Conservation (phyloP, 2,113 vertebrate species). For the Mustelus asterias region DNA sequence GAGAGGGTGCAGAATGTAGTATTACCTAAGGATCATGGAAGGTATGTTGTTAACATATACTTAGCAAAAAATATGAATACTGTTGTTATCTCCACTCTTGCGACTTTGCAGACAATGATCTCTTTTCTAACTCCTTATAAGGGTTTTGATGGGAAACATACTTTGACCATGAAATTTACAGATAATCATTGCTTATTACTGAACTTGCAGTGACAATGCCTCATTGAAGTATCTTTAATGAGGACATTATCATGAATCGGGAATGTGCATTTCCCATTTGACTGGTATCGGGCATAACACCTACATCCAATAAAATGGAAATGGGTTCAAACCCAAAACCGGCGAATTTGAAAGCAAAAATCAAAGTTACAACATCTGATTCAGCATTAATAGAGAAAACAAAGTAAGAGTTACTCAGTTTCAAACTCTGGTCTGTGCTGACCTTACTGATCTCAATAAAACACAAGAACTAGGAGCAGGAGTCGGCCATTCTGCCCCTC, state of each 20-base stretch:
- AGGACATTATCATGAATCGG: not conserved
- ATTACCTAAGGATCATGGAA: slow-evolving; percentile 65
- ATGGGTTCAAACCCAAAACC: not conserved
- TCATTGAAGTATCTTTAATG: not conserved
- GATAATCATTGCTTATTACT: not conserved
- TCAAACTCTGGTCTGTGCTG: not conserved
- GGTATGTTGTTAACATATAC: slow-evolving; percentile 64
- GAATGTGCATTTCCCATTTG: not conserved
- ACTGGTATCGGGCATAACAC: not conserved
- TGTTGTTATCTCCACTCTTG: not conserved
- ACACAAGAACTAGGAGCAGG: too few species aligned
- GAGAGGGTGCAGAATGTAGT: too few species aligned
- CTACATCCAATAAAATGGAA: not conserved
- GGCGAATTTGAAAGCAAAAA: not conserved
- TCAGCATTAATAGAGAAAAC: not conserved
- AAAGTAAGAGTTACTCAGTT: not conserved
- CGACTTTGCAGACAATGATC: not conserved
- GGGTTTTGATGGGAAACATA: slow-evolving; percentile 6
- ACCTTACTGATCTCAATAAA: not conserved
- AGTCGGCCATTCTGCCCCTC: too few species aligned
- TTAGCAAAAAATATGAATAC: slow-evolving; percentile 55
- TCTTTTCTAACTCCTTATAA: slow-evolving; percentile 50
- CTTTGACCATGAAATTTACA: not conserved
- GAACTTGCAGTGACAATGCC: not conserved
- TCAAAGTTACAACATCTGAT: not conserved